These are phyloP conservation scores for Corvus cornix DNA, from an alignment of 2,113 vertebrate species.

Conservation along the genomic window DNA sequence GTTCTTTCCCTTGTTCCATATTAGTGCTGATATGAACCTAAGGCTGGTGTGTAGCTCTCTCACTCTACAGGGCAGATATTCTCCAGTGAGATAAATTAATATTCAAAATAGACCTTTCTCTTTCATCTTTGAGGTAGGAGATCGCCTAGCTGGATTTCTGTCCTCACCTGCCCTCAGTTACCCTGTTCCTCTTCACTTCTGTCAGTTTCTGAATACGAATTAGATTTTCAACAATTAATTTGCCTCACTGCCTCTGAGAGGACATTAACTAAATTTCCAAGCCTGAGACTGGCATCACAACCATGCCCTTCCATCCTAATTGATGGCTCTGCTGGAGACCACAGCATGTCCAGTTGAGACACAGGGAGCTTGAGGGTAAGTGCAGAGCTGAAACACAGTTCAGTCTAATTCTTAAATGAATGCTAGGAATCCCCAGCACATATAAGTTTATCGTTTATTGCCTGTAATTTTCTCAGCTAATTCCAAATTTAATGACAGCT, in stretches of 20 bases:
- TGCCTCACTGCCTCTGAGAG: neutral
- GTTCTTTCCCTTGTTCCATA: neutral
- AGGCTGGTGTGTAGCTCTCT: neutral
- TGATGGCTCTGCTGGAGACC: neutral
- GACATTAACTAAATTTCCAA: neutral
- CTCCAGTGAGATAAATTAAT: neutral
- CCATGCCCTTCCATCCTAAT: neutral
- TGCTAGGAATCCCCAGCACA: neutral
- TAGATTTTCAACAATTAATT: neutral
- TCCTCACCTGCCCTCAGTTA: neutral
- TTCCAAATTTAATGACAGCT: constrained; percentile 3
- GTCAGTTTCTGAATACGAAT: neutral
- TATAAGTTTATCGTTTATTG: neutral
- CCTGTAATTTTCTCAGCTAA: constrained; percentile 22
- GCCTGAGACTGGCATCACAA: neutral
- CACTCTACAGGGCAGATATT: neutral
- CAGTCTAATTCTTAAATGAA: neutral
- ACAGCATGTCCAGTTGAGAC: neutral
- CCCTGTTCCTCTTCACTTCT: neutral
- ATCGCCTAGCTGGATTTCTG: neutral
- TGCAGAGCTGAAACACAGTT: neutral
- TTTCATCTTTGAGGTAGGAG: neutral
- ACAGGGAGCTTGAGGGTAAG: neutral
- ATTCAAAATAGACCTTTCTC: neutral
- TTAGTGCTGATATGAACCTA: neutral